phyloP scores from a whole-genome alignment of 2,797 vertebrate genomes.

The Eutrigla gurnardus region DNA sequence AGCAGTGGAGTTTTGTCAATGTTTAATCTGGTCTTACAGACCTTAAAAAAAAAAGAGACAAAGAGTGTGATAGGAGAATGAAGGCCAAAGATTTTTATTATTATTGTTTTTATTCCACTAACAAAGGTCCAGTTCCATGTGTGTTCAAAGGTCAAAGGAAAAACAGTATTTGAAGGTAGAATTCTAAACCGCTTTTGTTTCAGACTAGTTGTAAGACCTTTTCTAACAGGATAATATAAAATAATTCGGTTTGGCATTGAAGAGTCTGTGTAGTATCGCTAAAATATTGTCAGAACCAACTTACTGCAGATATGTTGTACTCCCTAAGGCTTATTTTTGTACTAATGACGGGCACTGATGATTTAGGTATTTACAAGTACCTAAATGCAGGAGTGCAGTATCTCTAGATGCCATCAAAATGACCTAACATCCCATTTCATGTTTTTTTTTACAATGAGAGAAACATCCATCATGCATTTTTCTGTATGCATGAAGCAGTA shows the following conservation, averaged over 20 bases:
- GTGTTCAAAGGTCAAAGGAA: constrained; percentile 18
- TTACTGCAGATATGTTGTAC: constrained; percentile 4
- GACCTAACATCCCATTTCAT: constrained; percentile 6
- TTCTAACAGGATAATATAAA: neutral
- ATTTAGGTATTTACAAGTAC: constrained; percentile 35
- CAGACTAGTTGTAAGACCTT: neutral
- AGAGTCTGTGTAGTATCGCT: neutral
- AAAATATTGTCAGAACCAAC: constrained; percentile 14
- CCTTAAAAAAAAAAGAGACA: constrained; percentile 40
- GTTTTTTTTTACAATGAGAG: neutral
- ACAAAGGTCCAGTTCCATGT: constrained; percentile 18
- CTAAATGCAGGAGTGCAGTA: constrained; percentile 11
- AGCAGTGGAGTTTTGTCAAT: constrained; percentile 52
- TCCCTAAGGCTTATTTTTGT: constrained; percentile 12
- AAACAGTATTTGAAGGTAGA: constrained; percentile 6
- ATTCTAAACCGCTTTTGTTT: constrained; percentile 11
- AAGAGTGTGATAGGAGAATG: constrained; percentile 23
- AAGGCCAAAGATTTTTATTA: constrained; percentile 42
- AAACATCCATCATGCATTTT: constrained; percentile 25
- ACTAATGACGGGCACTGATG: constrained; percentile 1
- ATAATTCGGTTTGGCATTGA: constrained; percentile 5
- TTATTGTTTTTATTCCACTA: constrained; percentile 41
- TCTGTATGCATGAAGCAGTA: constrained; percentile 48
- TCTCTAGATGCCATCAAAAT: constrained; percentile 28
- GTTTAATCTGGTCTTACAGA: constrained; percentile 38